These are phyloP conservation scores for Diplazon laetatorius DNA, from an alignment of 2,888 invertebrate species.

Conservation along the genomic window DNA sequence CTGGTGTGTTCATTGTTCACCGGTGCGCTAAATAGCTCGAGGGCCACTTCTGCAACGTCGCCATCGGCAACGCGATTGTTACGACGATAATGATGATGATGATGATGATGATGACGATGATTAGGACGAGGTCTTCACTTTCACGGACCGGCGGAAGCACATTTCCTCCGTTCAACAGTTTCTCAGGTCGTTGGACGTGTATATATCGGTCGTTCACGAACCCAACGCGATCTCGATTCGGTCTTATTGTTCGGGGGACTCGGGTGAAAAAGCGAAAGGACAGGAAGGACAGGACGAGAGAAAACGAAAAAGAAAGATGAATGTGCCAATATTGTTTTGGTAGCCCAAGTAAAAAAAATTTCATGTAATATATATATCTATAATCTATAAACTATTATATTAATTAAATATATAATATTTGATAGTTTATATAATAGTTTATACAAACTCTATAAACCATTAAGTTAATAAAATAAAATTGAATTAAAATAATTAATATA, in stretches of 20 bases:
- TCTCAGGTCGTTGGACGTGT: conserved; percentile 46
- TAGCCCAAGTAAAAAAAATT: too few species aligned
- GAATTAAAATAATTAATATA: not conserved
- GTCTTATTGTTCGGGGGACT: not conserved
- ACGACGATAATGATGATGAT: conserved; percentile 54
- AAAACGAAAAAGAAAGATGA: not conserved
- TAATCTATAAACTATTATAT: too few species aligned
- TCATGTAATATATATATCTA: too few species aligned
- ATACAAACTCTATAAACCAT: too few species aligned
- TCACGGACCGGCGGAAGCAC: conserved; percentile 58
- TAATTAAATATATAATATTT: too few species aligned
- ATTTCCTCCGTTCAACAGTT: conserved; percentile 60
- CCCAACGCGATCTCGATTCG: not conserved
- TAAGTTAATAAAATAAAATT: too few species aligned
- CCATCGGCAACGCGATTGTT: conserved; percentile 33
- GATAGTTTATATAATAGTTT: too few species aligned
- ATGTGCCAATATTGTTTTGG: too few species aligned
- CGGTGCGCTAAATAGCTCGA: conserved; percentile 41
- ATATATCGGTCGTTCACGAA: conserved; percentile 45
- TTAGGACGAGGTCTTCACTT: conserved; percentile 55
- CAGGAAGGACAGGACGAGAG: not conserved
- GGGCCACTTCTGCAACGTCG: not conserved
- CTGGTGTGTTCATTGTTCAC: conserved; percentile 45
- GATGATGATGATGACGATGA: conserved; percentile 54
- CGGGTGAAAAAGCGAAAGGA: conserved; percentile 9